phyloP scores from a whole-genome alignment of 2,113 vertebrate genomes.

The Calonectris borealis region DNA sequence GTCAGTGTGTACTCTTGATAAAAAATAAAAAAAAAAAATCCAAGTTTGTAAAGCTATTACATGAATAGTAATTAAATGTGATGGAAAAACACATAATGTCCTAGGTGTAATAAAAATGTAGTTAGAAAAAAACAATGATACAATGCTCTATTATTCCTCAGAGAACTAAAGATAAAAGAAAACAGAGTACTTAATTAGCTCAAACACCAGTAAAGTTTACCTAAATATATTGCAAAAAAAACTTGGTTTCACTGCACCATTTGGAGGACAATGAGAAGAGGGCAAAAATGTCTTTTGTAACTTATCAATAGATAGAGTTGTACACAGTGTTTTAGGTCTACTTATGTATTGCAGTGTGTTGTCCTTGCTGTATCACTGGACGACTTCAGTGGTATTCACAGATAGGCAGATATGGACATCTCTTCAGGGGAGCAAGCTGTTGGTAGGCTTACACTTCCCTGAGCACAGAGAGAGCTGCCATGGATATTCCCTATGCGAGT shows the following conservation, averaged over 20 bases:
- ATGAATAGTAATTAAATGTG: not conserved
- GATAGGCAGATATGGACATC: too few relatives aligned
- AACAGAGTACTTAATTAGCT: not conserved
- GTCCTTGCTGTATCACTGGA: not conserved
- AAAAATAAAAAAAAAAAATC: not conserved
- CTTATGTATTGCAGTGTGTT: not conserved
- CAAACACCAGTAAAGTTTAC: not conserved
- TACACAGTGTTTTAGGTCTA: not conserved
- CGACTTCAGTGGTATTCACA: not conserved
- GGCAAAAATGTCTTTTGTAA: not conserved
- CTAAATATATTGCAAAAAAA: not conserved
- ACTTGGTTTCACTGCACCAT: not conserved
- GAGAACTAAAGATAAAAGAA: not conserved
- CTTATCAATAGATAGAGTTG: not conserved
- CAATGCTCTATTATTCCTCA: not conserved
- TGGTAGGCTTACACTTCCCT: not conserved
- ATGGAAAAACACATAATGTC: not conserved
- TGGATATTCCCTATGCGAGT: not conserved
- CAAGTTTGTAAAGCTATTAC: not conserved
- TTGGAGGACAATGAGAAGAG: not conserved
- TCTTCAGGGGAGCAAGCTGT: not conserved
- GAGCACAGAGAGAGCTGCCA: rapidly evolving
- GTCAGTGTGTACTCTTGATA: not conserved
- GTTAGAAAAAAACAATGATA: not conserved
- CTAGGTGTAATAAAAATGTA: not conserved